These are phyloP conservation scores for Hartigia nigra DNA, from an alignment of 2,888 invertebrate species.

Conservation along the genomic window DNA sequence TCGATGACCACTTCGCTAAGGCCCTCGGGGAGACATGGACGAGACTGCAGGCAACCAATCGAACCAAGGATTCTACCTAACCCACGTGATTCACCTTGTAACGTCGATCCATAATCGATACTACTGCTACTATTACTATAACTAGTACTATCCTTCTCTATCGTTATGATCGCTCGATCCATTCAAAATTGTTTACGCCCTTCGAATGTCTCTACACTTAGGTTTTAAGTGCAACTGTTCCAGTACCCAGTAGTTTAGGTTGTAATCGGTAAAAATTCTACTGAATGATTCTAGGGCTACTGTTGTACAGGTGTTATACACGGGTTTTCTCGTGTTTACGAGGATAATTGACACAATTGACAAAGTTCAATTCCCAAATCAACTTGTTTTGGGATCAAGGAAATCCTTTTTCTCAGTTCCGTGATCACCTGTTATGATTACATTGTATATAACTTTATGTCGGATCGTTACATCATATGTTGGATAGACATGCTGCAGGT, in stretches of 20 bases:
- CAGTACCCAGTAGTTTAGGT: slow-evolving; percentile 10
- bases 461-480: not conserved
- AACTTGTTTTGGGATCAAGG: not conserved
- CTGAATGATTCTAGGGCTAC: not conserved
- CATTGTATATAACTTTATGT: not conserved
- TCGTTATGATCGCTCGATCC: slow-evolving; percentile 1
- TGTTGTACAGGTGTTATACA: not conserved
- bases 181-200: slow-evolving; percentile 1
- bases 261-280: slow-evolving; percentile 1
- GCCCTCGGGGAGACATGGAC: slow-evolving; percentile 65
- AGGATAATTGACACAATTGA: not conserved
- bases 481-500: not conserved
- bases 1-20: slow-evolving; percentile 63
- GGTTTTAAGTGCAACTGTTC: slow-evolving; percentile 8
- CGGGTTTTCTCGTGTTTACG: not conserved
- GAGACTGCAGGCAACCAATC: slow-evolving; percentile 59
- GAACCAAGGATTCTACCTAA: slow-evolving; percentile 60
- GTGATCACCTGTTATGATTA: not conserved
- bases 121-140: not conserved
- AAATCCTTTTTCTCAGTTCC: not conserved
- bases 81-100: slow-evolving; percentile 17
- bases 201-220: not conserved
- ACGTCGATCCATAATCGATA: not conserved
- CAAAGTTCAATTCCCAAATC: not conserved
- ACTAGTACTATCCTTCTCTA: not conserved